Percentiles rank a stretch among this genome's conserved stretches.
Evolutionary conservation across 1,140 invertebrate species (phyloP).

Genomic region (Bombyx mori): ASM3026992v2 NC_085112.1:5766001-5766500

Average conservation of each 20-base stretch:
- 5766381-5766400: conserved; percentile 50
- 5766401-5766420: conserved; percentile 68
- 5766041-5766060: conserved; percentile 44
- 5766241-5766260: too few species aligned
- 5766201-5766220: too few species aligned
- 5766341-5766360: conserved; percentile 18
- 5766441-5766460: conserved; percentile 59
- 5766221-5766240: too few species aligned
- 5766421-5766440: conserved; percentile 73
- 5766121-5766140: too few species aligned
- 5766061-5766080: conserved; percentile 52
- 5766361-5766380: conserved; percentile 68
- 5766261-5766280: too few species aligned
- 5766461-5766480: conserved; percentile 53
- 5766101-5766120: too few species aligned
- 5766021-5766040: conserved; percentile 71
- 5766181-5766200: too few species aligned
- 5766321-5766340: too few species aligned
- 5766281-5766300: too few species aligned
- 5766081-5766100: conserved; percentile 22
- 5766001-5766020: conserved; percentile 58
- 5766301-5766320: too few species aligned
- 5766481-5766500: conserved; percentile 67
- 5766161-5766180: too few species aligned
- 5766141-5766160: too few species aligned